These are phyloP conservation scores for Drosophila subsilvestris DNA, from an alignment of 2,888 invertebrate species.

Conservation along the genomic window DNA sequence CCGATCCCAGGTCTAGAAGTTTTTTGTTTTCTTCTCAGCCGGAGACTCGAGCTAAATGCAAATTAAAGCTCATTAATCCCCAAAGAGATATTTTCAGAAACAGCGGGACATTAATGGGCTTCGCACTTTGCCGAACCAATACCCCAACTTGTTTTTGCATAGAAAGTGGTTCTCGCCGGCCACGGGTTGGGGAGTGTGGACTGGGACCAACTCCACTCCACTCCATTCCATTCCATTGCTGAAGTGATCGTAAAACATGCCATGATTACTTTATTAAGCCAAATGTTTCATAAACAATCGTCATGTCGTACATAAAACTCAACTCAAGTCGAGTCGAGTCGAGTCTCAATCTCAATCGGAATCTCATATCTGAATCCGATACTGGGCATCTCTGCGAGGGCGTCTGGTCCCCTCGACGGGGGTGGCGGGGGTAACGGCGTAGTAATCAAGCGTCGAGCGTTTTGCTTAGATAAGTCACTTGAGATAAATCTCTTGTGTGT, in stretches of 20 bases:
- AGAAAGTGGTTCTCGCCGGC: conserved; percentile 57
- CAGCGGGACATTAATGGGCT: conserved; percentile 74
- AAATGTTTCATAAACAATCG: conserved; percentile 79
- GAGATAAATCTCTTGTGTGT: conserved; percentile 63
- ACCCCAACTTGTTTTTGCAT: conserved; percentile 67
- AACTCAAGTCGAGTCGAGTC: conserved; percentile 27
- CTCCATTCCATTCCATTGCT: conserved; percentile 9
- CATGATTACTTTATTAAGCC: conserved; percentile 78
- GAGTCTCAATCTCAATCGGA: conserved; percentile 32
- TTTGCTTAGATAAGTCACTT: conserved; percentile 75
- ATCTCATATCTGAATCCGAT: conserved; percentile 54
- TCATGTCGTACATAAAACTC: conserved; percentile 70
- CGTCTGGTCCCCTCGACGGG: conserved; percentile 40
- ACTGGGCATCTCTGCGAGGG: conserved; percentile 63
- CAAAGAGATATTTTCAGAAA: conserved; percentile 59
- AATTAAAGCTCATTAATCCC: conserved; percentile 78
- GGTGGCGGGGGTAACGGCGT: conserved; percentile 34
- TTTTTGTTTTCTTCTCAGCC: conserved; percentile 30
- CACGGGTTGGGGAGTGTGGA: background rate
- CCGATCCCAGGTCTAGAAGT: conserved; percentile 20
- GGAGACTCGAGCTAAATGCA: conserved; percentile 63
- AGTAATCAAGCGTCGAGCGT: conserved; percentile 67
- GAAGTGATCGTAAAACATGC: conserved; percentile 72
- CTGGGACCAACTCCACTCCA: background rate
- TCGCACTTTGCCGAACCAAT: conserved; percentile 62